Evolutionary conservation across 64 coral and sea anemone genomes (phyloP).

Genomic region (Pocillopora verrucosa): DNA sequence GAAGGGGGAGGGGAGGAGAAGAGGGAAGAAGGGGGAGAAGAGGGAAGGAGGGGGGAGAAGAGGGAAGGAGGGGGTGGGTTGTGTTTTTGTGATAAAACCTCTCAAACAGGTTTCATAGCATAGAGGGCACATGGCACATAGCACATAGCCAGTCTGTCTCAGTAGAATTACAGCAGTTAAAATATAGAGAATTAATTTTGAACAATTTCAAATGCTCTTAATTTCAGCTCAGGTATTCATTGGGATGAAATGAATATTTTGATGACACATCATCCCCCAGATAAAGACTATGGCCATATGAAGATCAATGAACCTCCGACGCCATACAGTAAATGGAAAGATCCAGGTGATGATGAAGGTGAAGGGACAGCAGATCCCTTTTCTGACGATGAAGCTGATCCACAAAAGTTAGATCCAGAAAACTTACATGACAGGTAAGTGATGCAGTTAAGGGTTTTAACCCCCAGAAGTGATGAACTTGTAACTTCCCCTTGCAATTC

Average conservation of each 20-base stretch:
- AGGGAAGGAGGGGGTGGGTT: no score
- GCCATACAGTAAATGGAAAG: slow-evolving; percentile 90
- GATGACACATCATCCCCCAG: slow-evolving; percentile 94
- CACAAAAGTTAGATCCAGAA: slow-evolving; percentile 72
- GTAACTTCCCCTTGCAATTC: no score
- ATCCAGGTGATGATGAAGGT: slow-evolving; percentile 65
- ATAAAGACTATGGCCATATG: slow-evolving; percentile 98
- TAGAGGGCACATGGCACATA: no score
- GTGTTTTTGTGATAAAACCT: no score
- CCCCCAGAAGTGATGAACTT: neutral
- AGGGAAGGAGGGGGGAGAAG: no score
- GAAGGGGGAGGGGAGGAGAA: no score
- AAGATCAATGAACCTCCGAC: slow-evolving; percentile 98
- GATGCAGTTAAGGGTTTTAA: neutral
- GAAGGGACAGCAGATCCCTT: slow-evolving; percentile 60
- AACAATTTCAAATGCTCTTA: neutral
- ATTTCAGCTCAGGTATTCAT: slow-evolving; percentile 83
- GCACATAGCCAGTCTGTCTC: no score
- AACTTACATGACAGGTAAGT: slow-evolving; percentile 72
- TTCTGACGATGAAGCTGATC: slow-evolving; percentile 84
- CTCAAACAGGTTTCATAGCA: no score
- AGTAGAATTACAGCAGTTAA: no score
- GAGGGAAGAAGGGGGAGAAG: no score
- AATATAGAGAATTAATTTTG: neutral
- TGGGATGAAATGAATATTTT: slow-evolving; percentile 99